A percentile compares a stretch with the other conserved stretches of the same genome.
phyloP scores from a whole-genome alignment of 2,113 vertebrate genomes.

The Capreolus pygargus region DNA sequence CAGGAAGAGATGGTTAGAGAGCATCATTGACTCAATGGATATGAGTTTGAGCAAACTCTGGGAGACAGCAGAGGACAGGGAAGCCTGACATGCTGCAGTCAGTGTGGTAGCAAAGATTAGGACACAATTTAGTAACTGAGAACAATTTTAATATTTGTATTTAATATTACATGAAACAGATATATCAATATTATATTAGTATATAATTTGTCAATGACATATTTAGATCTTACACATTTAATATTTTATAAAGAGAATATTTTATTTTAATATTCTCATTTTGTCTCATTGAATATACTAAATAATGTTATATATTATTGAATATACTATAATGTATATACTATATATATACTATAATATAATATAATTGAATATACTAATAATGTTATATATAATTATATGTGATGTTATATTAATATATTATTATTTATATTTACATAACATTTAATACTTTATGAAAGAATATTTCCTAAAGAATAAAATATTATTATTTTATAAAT shows the following conservation, averaged over 20 bases:
- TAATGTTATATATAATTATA: not conserved
- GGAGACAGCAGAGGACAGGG: not conserved
- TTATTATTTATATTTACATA: not conserved
- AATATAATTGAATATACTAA: not conserved
- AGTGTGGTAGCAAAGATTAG: not conserved
- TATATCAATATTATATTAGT: not conserved
- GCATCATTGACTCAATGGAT: not conserved
- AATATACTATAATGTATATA: no score
- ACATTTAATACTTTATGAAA: not conserved
- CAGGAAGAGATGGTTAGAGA: not conserved
- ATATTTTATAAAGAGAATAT: not conserved
- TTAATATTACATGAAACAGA: not conserved
- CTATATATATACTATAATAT: no score
- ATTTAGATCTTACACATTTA: not conserved
- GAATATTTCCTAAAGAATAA: not conserved
- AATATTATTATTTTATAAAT: constrained; percentile 9
- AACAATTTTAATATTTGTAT: not conserved
- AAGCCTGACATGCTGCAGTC: not conserved
- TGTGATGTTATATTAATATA: not conserved
- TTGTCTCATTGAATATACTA: not conserved
- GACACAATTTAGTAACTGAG: not conserved
- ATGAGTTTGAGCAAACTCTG: not conserved
- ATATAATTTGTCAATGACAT: not conserved
- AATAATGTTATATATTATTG: not conserved
- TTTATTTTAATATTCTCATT: not conserved